Evolutionary conservation across 2,113 vertebrate species (phyloP), one percentile per base, ranked within the genome.

Genomic region (Oreochromis tanganicae): DNA sequence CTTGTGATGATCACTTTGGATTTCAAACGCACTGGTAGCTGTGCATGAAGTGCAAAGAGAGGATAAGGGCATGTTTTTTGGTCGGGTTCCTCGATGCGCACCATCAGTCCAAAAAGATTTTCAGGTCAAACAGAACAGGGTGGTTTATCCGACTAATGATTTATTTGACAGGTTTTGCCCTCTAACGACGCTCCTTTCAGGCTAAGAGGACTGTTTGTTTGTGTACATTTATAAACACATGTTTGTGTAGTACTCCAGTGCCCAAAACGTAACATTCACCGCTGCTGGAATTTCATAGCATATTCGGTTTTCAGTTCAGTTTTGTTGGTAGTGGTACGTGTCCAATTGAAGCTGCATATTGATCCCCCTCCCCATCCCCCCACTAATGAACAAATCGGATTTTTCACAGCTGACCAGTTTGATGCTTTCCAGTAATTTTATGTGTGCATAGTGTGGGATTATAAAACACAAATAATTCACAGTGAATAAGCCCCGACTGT

Each of bases 351-450:
- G 91, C 95, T 79, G 89, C 87, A 86, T 96, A 96, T 96, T 96
- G 95, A 96, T 95, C 91, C 92, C 91, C 61, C 82, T 34, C 80
- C 66, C 84, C 68, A 19, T 4, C 56, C 16, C 85, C 86, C 88
- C 88, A 71, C 91, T 96, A 96, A 96, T 96, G 95, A 96, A 95
- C 96, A 97, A 96, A 96, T 96, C 91, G 96, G 96, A 97, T 97
- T 96, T 93, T 96, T 94, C 96, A 97, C 96, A 96, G 96, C 94
- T 97, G 95, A 96, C 95, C 95, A 96, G 96, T 96, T 96, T 96
- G 95, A 94, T 96, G 96, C 96, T 96, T 96, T 96, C 95, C 96
- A 96, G 96, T 97, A 96, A 96, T 97, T 96, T 97, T 96, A 84
- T 95, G 96, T 96, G 92, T 97, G 96, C 94, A 96, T 95, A 96